These are phyloP conservation scores for Drosophila ohnishii DNA, from an alignment of 1,140 invertebrate species.

Conservation along the genomic window DNA sequence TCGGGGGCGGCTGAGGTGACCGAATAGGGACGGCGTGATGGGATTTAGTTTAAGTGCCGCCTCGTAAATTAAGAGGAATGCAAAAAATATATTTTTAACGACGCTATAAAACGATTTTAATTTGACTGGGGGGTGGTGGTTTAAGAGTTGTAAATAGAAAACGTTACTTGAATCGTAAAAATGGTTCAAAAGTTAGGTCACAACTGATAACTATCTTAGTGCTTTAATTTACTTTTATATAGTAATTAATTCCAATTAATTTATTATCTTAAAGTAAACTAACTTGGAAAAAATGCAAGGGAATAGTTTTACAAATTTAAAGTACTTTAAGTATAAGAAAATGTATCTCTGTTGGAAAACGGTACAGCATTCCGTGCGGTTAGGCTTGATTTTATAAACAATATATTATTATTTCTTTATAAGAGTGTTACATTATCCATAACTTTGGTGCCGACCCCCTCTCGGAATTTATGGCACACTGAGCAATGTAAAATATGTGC, in stretches of 20 bases:
- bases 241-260: too few relatives aligned
- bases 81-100: slow-evolving; percentile 51
- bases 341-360: too few relatives aligned
- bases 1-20: slow-evolving; percentile 4
- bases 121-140: background rate
- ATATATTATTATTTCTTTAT: too few relatives aligned
- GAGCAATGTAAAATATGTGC: slow-evolving; percentile 15
- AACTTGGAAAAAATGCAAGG: too few relatives aligned
- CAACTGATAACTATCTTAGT: background rate
- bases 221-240: background rate
- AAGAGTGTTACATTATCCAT: too few relatives aligned
- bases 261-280: too few relatives aligned
- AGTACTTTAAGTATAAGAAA: too few relatives aligned
- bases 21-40: slow-evolving; percentile 12
- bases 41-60: slow-evolving; percentile 37
- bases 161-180: background rate
- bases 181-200: background rate
- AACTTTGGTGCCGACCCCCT: slow-evolving; percentile 16
- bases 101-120: slow-evolving; percentile 38
- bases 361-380: too few relatives aligned
- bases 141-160: background rate
- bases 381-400: too few relatives aligned
- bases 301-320: too few relatives aligned
- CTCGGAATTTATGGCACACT: background rate
- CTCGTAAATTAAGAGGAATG: slow-evolving; percentile 44